Evolutionary conservation across 2,113 vertebrate genomes (phyloP).

Genomic region (Archilochus colubris): DNA sequence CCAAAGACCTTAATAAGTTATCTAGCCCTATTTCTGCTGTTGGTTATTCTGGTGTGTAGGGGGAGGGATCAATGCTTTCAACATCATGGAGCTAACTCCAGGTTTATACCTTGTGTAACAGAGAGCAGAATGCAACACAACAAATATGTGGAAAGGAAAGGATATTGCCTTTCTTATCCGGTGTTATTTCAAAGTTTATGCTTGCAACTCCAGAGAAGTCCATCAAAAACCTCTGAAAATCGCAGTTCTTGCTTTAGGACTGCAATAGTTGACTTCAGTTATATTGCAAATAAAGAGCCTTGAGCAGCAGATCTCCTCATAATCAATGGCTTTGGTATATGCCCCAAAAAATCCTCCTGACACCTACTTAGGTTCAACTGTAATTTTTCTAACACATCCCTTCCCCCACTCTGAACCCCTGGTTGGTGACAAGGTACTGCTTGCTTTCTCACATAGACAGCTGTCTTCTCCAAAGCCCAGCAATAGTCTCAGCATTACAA

Average conservation of each 20-base stretch:
- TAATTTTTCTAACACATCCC: background rate
- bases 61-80: conserved; percentile 1
- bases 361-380: background rate
- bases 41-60: background rate
- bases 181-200: conserved; percentile 52
- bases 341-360: background rate
- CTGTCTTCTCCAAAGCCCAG: background rate
- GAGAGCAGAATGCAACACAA: conserved; percentile 15
- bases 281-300: conserved; percentile 50
- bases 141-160: conserved; percentile 6
- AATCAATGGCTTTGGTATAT: conserved; percentile 48
- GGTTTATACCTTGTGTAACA: background rate
- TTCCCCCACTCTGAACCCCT: background rate
- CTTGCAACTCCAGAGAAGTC: conserved; percentile 6
- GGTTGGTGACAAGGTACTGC: background rate
- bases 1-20: conserved; percentile 33
- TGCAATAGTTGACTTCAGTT: conserved; percentile 57
- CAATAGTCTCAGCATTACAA: background rate
- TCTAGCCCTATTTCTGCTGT: background rate
- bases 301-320: conserved; percentile 59
- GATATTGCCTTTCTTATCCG: conserved; percentile 57
- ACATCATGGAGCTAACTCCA: background rate
- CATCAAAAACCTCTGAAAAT: conserved; percentile 22
- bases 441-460: background rate
- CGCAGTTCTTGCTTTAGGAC: conserved; percentile 13